phyloP scores from a whole-genome alignment of 37 sponge, comb jelly and placozoan genomes.

The Diacarnus erythraeanus region DNA sequence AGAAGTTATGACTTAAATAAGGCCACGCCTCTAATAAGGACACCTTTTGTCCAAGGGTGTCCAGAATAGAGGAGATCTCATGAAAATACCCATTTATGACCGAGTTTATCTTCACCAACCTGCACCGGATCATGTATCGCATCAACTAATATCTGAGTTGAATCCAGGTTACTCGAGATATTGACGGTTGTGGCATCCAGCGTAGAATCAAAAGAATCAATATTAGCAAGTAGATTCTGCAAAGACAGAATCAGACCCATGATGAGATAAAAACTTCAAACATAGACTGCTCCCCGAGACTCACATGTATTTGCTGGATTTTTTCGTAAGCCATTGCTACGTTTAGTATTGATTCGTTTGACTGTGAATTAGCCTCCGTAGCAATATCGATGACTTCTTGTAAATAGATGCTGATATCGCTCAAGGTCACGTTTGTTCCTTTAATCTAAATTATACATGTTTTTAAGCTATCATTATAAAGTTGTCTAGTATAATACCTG shows the following conservation, averaged over 20 bases:
- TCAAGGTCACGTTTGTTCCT: neutral
- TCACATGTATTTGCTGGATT: conserved; percentile 3
- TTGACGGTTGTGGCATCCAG: neutral
- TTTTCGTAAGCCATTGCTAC: neutral
- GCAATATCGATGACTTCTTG: neutral
- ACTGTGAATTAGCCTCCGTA: neutral
- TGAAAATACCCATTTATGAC: too few species aligned
- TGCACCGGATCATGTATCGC: neutral
- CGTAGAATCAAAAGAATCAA: neutral
- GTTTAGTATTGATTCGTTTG: neutral
- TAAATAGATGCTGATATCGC: neutral
- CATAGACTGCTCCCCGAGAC: neutral
- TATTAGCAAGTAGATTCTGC: neutral
- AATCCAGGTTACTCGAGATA: neutral
- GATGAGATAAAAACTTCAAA: too few species aligned
- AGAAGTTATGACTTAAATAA: neutral
- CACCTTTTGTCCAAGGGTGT: too few species aligned
- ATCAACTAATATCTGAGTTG: neutral
- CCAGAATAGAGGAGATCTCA: too few species aligned
- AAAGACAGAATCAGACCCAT: too few species aligned
- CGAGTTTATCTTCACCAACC: neutral
- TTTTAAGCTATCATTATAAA: too few species aligned
- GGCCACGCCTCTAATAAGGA: too few species aligned
- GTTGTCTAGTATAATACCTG: too few species aligned
- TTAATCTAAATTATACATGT: too few species aligned